phyloP scores from a whole-genome alignment of 2,113 vertebrate species.

The Corvus moneduloides region DNA sequence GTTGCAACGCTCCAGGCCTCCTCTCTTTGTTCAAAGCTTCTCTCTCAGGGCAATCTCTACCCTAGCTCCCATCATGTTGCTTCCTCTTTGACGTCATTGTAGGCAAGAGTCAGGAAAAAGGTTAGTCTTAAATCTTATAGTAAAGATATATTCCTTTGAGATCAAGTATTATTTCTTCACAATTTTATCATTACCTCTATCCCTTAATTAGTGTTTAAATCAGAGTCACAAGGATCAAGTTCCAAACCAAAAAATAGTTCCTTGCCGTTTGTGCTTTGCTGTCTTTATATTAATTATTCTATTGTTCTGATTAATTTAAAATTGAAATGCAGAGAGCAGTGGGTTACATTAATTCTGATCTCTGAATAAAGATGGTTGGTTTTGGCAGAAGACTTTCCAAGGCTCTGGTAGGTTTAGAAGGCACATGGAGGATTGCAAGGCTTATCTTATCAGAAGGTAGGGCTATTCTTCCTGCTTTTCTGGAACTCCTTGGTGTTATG shows the following conservation, averaged over 20 bases:
- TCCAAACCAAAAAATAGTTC: neutral
- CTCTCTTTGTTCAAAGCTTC: conserved; percentile 16
- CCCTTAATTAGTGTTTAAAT: neutral
- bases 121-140: neutral
- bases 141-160: neutral
- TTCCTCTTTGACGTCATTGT: neutral
- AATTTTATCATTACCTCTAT: neutral
- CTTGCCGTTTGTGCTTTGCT: neutral
- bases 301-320: neutral
- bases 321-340: neutral
- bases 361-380: neutral
- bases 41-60: neutral
- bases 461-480: neutral
- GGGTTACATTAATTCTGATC: neutral
- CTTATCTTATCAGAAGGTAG: neutral
- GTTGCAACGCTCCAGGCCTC: neutral
- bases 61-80: neutral
- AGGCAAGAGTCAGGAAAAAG: neutral
- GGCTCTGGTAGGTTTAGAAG: neutral
- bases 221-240: neutral
- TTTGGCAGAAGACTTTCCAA: conserved; percentile 10
- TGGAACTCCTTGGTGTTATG: neutral
- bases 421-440: neutral
- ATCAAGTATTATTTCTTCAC: neutral
- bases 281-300: neutral